Percentiles rank a stretch among this genome's conserved stretches.
Conservation (phyloP, 2,888 invertebrate species). For the Dilophus febrilis region DNA sequence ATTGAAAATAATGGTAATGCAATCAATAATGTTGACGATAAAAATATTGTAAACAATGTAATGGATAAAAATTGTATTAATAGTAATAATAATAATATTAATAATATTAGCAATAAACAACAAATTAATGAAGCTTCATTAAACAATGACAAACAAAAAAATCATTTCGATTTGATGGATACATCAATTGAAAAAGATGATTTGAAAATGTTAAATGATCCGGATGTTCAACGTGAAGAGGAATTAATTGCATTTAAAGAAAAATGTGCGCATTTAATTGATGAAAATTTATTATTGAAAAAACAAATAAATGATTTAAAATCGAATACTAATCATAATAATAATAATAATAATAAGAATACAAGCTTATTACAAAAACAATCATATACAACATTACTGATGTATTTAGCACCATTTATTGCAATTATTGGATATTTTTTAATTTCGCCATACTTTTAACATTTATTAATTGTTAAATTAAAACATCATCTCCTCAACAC, state of each 20-base stretch:
- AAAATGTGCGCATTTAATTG: conserved; percentile 21
- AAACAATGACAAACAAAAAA: not conserved
- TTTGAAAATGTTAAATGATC: conserved; percentile 18
- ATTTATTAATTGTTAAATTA: too few relatives aligned
- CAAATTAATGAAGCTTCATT: too few relatives aligned
- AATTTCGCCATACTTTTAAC: conserved; percentile 14
- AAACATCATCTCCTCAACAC: too few relatives aligned
- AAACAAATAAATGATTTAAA: conserved; percentile 21
- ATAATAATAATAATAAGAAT: too few relatives aligned
- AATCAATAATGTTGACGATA: conserved; percentile 3
- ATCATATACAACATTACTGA: conserved; percentile 17
- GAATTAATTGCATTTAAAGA: conserved; percentile 28
- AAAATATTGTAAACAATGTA: conserved; percentile 7
- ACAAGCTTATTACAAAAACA: conserved; percentile 11
- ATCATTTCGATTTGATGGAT: not conserved
- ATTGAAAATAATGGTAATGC: conserved; percentile 6
- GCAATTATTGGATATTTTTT: conserved; percentile 23
- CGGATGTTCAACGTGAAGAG: conserved; percentile 23
- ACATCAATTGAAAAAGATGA: conserved; percentile 13
- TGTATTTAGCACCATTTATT: conserved; percentile 20
- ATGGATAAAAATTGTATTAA: not conserved
- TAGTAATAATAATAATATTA: not conserved
- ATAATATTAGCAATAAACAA: too few relatives aligned
- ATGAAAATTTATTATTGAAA: conserved; percentile 22
- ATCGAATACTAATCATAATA: conserved; percentile 14